phyloP scores from a whole-genome alignment of 2,888 invertebrate genomes.

The Julus scandinavius region DNA sequence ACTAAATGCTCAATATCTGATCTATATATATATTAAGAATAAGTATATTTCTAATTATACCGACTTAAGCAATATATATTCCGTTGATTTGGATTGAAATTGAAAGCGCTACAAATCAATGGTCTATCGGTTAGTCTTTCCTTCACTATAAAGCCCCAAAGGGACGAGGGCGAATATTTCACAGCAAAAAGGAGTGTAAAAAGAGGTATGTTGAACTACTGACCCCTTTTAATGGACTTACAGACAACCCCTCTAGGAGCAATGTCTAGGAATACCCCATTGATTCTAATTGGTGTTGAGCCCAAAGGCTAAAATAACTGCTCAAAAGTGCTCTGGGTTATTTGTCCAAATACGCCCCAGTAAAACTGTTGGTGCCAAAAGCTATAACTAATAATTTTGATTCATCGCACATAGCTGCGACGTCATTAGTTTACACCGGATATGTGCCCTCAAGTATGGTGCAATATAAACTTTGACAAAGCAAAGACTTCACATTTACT shows the following conservation, averaged over 20 bases:
- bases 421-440: not conserved
- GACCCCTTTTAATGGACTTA: conserved; percentile 1
- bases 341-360: not conserved
- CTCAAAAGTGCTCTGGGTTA: not conserved
- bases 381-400: not conserved
- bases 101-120: no score
- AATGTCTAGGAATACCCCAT: conserved; percentile 1
- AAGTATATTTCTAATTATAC: no score
- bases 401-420: not conserved
- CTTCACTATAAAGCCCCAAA: not conserved
- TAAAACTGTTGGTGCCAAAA: not conserved
- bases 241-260: conserved; percentile 18
- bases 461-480: not conserved
- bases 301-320: conserved; percentile 5
- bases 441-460: not conserved
- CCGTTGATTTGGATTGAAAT: no score
- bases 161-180: not conserved
- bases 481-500: not conserved
- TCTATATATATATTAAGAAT: no score
- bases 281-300: not conserved
- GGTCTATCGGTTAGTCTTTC: not conserved
- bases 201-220: conserved; percentile 6
- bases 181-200: not conserved
- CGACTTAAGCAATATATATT: no score
- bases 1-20: no score